Base-by-base conservation (phyloP, 2,888 invertebrate genomes). In the Acrobasis repandana region DNA sequence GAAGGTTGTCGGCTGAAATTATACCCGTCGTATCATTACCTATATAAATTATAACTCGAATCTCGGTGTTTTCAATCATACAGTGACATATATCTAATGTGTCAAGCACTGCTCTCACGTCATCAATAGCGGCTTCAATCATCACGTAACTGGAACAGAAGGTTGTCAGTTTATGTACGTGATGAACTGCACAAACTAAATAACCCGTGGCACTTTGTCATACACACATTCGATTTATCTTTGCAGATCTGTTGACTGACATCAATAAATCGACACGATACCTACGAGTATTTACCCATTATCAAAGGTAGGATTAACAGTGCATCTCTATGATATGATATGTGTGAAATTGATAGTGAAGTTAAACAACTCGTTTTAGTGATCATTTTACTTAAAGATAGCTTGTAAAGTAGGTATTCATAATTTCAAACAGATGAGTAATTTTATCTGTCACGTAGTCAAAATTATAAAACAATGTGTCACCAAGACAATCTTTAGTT, bases 401-500 rank as follows among this genome's bases (percentile, higher is more conserved):
- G 20, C 20, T 20, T 20, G 20, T 28, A 28, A 8, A 28, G 28
- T 28, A 28, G 4, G 2, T n/a, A n/a, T n/a, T n/a, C 4, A 20
- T 20, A 20, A 28, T 28, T 28, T 28, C 28, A 28, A n/a, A n/a
- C 34, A 34, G 34, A 34, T 9, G 34, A 9, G 38, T 38, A 2
- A 10, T 9, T 1, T 4, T 38, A 4, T 11, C 3, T 10, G 11
- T 14, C 14, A 43, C 11, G 11, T 11, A 10, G 4, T 18, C 10
- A 49, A 18, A 49, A 49, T 49, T 9, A 49, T 34, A 36, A 36
- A 54, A 18, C 34, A 16, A 54, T 43, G 3, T 6, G 6, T 38
- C 54, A 38, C 14, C 50, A n/a, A 50, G 38, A 54, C 18, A 54
- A 11, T 38, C 18, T n/a, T n/a, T 2, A n/a, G 16, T 54, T 54